phyloP scores from a whole-genome alignment of 1,140 invertebrate species.

The Sogatella furcifera region DNA sequence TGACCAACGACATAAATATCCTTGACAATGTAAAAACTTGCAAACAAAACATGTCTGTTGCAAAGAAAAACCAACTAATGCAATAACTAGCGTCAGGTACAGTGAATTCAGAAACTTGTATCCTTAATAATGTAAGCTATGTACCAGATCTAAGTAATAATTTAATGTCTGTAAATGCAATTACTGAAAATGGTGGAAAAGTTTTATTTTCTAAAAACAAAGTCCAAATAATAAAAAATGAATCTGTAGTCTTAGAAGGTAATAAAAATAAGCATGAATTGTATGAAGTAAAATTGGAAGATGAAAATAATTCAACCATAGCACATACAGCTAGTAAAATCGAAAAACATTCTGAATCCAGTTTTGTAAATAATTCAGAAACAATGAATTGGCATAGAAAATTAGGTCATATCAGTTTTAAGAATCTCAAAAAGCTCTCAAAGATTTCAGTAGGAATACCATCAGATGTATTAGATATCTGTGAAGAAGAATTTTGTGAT shows the following conservation, averaged over 20 bases:
- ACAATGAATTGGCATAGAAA: slow-evolving; percentile 9
- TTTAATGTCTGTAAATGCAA: slow-evolving; percentile 7
- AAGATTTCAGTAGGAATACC: neutral
- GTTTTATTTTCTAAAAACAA: slow-evolving; percentile 5
- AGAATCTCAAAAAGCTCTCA: slow-evolving; percentile 4
- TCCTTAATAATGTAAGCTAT: neutral
- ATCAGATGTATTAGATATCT: too few relatives aligned
- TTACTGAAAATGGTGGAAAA: slow-evolving; percentile 4
- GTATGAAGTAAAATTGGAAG: too few relatives aligned
- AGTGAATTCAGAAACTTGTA: too few relatives aligned
- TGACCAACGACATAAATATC: too few relatives aligned
- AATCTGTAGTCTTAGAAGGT: neutral
- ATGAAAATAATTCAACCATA: too few relatives aligned
- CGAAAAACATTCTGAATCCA: neutral
- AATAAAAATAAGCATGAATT: too few relatives aligned
- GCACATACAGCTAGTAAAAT: too few relatives aligned
- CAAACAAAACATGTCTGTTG: too few relatives aligned
- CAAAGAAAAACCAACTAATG: too few relatives aligned
- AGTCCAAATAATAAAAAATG: slow-evolving; percentile 2
- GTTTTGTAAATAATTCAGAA: neutral
- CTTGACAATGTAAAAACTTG: too few relatives aligned
- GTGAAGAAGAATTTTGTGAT: too few relatives aligned
- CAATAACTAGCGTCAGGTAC: too few relatives aligned
- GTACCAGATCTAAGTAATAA: slow-evolving; percentile 5
- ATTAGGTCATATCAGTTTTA: slow-evolving; percentile 8